phyloP scores from a whole-genome alignment of 2,888 invertebrate species.

The Noctuana brunneofusca region DNA sequence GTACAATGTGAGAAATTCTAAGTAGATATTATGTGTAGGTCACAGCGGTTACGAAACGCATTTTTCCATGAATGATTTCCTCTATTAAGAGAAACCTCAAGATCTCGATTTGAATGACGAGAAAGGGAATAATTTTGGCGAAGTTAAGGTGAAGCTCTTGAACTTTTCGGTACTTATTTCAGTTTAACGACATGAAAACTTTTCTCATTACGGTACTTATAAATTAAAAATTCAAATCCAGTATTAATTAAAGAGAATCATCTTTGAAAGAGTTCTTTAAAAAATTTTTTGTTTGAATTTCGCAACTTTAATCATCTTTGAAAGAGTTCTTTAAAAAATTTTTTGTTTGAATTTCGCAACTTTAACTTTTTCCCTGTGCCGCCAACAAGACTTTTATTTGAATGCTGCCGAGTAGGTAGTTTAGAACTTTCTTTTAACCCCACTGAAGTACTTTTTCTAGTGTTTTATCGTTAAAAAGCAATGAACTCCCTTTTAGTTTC shows the following conservation, averaged over 20 bases:
- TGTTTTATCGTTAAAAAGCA: not conserved
- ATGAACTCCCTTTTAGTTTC: not conserved
- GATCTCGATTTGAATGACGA: not conserved
- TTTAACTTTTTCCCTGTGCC: too few species aligned
- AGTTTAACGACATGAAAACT: not conserved
- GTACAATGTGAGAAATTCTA: too few species aligned
- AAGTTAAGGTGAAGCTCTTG: not conserved
- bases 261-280: not conserved
- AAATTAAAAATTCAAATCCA: not conserved
- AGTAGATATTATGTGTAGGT: too few species aligned
- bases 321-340: not conserved
- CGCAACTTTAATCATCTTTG: not conserved
- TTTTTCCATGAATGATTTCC: too few species aligned
- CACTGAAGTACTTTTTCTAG: not conserved
- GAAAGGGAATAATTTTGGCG: not conserved
- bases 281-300: too few species aligned
- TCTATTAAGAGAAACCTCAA: too few species aligned
- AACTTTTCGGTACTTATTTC: conserved; percentile 2
- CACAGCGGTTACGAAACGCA: too few species aligned
- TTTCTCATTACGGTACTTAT: not conserved
- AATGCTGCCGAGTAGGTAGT: not conserved
- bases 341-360: too few species aligned
- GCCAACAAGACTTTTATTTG: not conserved
- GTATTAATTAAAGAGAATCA: not conserved
- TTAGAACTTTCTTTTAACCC: not conserved